Percentiles rank a stretch among this genome's conserved stretches.
Conservation (phyloP, 2,888 invertebrate species). For the Gandaritis pyraliata region DNA sequence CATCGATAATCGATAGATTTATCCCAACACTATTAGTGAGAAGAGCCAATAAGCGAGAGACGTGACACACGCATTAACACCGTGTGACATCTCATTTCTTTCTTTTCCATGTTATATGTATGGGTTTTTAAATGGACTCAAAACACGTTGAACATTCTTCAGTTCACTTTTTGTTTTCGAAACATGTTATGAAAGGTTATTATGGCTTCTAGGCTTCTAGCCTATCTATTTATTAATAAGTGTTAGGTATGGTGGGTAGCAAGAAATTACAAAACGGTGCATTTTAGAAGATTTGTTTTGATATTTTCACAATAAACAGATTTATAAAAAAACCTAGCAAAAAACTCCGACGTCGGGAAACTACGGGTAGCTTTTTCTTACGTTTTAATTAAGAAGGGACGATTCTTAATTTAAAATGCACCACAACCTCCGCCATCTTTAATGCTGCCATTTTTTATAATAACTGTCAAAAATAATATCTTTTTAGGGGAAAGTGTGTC, state of each 20-base stretch:
- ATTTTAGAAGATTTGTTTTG: too few species aligned
- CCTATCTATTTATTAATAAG: background rate
- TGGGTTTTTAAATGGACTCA: constrained; percentile 29
- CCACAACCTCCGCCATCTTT: constrained; percentile 36
- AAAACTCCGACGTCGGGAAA: background rate
- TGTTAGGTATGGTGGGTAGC: too few species aligned
- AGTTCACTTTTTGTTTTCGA: constrained; percentile 14
- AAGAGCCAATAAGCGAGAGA: constrained; percentile 65
- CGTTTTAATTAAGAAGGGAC: constrained; percentile 25
- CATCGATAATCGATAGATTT: constrained; percentile 42
- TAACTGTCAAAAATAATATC: constrained; percentile 37
- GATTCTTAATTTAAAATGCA: constrained; percentile 30
- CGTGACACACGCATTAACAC: constrained; percentile 71
- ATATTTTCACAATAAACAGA: too few species aligned
- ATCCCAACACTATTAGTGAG: constrained; percentile 55
- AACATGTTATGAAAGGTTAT: constrained; percentile 27
- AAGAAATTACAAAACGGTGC: too few species aligned
- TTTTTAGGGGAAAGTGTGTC: constrained; percentile 25
- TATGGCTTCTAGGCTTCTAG: background rate
- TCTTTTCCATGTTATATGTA: constrained; percentile 33
- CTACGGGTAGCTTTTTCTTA: too few species aligned
- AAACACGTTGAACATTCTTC: constrained; percentile 21
- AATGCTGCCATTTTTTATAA: constrained; percentile 37
- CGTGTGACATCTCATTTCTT: constrained; percentile 53
- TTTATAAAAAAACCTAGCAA: background rate